These are phyloP conservation scores for Suillia variegata DNA, from an alignment of 2,888 invertebrate genomes.

Conservation along the genomic window DNA sequence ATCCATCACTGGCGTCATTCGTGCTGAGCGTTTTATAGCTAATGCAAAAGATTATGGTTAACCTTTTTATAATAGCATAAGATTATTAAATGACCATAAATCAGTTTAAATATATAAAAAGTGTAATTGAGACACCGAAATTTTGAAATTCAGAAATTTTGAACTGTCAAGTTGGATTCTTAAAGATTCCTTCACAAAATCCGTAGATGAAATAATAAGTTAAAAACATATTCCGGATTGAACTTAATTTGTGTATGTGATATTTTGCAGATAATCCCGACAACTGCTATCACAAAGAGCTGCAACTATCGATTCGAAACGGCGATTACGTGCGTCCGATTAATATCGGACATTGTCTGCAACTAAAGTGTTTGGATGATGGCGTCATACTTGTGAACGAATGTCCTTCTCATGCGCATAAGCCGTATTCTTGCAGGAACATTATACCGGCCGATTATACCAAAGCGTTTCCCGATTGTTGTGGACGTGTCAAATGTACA, in stretches of 20 bases:
- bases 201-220: too few relatives aligned
- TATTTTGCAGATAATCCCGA: not conserved
- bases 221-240: too few relatives aligned
- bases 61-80: too few relatives aligned
- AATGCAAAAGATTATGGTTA: slow-evolving; percentile 3
- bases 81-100: too few relatives aligned
- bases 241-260: too few relatives aligned
- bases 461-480: slow-evolving; percentile 5
- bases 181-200: too few relatives aligned
- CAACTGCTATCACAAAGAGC: slow-evolving; percentile 1
- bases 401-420: not conserved
- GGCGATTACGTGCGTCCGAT: not conserved
- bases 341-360: not conserved
- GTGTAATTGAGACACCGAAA: too few relatives aligned
- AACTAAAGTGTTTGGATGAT: not conserved
- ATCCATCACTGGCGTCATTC: not conserved
- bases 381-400: slow-evolving; percentile 2
- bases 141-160: too few relatives aligned
- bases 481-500: not conserved
- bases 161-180: too few relatives aligned
- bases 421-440: not conserved
- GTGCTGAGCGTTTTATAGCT: not conserved
- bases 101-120: too few relatives aligned
- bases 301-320: not conserved
- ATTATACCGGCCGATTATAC: not conserved